Evolutionary conservation across 2,888 invertebrate species (phyloP), one percentile per base, ranked within the genome.

Genomic region (Anticlea derivata): DNA sequence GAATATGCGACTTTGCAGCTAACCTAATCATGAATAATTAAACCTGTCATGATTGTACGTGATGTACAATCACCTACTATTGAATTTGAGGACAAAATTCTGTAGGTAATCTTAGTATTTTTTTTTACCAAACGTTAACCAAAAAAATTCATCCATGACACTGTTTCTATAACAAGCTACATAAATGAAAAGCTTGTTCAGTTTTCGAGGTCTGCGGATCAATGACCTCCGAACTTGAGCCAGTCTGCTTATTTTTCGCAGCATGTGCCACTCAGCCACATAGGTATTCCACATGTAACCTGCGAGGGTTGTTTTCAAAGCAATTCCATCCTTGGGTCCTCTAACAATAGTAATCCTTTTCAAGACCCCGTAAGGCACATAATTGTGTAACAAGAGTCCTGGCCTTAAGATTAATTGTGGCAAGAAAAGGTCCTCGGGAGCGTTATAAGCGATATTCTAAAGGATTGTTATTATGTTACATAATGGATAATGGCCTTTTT

Each of bases 391-490:
- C 53, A 33, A 26, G 4, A 27, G 11, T 24, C 35, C 7, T 7
- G 17, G 47, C 38, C 38, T 52, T 31, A 41, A 47, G 52, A 52
- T 52, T 52, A 52, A 47, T 47, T 52, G 52, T 50, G 53, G 58
- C 39, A 52, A 55, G 58, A 53, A 55, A 60, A 58, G 60, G 60
- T 53, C 50, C 55, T 50, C 48, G 41, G 33, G 44, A 54, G 52
- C 35, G 39, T 47, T 53, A 50, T 49, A 49, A 29, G 52, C 44
- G 47, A 50, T 54, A 58, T 58, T 60, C 48, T 61, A 59, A 56
- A 58, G 49, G 46, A 54, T 51, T 51, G 58, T 58, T 58, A 58
- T 58, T 58, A 41, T 51, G 55, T 56, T 45, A 58, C 50, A 43
- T 60, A 46, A 52, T 47, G 52, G 48, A 11, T 50, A 40, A 47